phyloP scores from a whole-genome alignment of 2,888 invertebrate genomes.

The Melanargia galathea region DNA sequence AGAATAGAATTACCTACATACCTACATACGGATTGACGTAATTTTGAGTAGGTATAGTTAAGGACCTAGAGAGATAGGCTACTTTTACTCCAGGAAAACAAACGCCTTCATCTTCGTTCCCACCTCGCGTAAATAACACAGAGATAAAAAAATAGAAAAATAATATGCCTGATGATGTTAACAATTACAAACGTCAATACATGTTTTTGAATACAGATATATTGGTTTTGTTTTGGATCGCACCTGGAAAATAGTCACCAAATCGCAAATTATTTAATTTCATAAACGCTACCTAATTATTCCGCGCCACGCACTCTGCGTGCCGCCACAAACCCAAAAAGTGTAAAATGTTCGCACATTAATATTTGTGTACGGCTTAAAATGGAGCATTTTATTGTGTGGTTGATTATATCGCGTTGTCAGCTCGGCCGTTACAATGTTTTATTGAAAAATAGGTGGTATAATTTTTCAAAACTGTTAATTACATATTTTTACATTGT shows the following conservation, averaged over 20 bases:
- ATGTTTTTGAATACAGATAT: too few relatives aligned
- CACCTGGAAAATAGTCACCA: conserved; percentile 5
- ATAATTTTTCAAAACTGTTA: not conserved
- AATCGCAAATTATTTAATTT: conserved; percentile 17
- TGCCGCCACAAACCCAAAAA: conserved; percentile 38
- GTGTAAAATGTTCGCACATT: conserved; percentile 38
- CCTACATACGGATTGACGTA: too few relatives aligned
- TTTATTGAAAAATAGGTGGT: not conserved
- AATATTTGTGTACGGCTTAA: conserved; percentile 35
- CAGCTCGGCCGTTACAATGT: conserved; percentile 23
- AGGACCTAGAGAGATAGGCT: too few relatives aligned
- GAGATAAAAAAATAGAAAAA: too few relatives aligned
- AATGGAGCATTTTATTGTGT: conserved; percentile 38
- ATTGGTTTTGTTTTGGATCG: not conserved
- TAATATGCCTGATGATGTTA: too few relatives aligned
- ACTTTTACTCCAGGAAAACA: too few relatives aligned
- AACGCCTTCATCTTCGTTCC: too few relatives aligned
- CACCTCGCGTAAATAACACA: too few relatives aligned
- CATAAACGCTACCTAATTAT: conserved; percentile 35
- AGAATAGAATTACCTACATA: too few relatives aligned
- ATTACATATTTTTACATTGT: not conserved
- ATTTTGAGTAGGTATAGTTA: too few relatives aligned
- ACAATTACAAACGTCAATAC: too few relatives aligned
- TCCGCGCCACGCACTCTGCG: conserved; percentile 34
- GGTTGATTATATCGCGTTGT: conserved; percentile 36